phyloP scores from a whole-genome alignment of 2,797 vertebrate genomes.

The Aphelocoma californica region DNA sequence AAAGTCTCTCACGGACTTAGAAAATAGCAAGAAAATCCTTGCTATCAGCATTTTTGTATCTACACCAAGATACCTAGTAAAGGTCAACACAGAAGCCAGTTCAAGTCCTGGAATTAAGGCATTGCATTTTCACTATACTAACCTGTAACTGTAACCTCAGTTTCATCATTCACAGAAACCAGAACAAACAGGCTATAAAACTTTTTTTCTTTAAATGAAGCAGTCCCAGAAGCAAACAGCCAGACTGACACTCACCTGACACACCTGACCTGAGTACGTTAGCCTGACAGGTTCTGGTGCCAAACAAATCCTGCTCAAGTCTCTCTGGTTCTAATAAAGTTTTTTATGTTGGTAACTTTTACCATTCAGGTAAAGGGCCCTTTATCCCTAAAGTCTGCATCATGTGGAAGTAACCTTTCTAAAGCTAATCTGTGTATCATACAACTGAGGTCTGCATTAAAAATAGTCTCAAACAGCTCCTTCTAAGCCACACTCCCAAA shows the following conservation, averaged over 20 bases:
- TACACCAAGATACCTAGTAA: neutral
- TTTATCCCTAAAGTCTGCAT: neutral
- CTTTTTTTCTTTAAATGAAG: neutral
- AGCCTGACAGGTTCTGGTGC: neutral
- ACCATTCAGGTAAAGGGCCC: neutral
- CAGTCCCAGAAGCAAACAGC: neutral
- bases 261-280: accelerated
- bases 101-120: neutral
- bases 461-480: neutral
- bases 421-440: neutral
- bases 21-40: too few relatives aligned
- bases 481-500: neutral
- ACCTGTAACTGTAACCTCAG: neutral
- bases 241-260: neutral
- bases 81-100: neutral
- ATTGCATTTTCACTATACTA: neutral
- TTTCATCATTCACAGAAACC: neutral
- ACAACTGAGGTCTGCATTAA: neutral
- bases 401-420: neutral
- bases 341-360: neutral
- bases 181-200: neutral
- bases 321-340: neutral
- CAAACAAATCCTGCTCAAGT: neutral
- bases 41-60: too few relatives aligned
- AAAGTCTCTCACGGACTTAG: too few relatives aligned